Evolutionary conservation across 2,888 invertebrate genomes (phyloP).

Genomic region (Isoperla grammatica): DNA sequence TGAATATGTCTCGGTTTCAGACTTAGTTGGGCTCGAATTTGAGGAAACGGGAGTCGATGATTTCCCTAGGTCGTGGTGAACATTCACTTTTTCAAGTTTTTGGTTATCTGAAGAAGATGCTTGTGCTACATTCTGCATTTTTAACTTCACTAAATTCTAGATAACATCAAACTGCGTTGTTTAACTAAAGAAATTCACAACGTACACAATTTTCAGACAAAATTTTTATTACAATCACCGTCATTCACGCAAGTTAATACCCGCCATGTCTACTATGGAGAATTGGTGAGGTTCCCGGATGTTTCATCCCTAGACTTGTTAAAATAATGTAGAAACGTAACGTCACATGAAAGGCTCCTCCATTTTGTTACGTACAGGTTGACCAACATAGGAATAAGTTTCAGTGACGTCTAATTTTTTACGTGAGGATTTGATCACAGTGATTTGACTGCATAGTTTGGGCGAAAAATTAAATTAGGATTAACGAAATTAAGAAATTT

Average conservation of each 20-base stretch:
- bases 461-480: too few species aligned
- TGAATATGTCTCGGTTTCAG: slow-evolving; percentile 81
- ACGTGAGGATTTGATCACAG: too few species aligned
- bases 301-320: slow-evolving; percentile 42
- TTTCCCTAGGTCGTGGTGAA: slow-evolving; percentile 47
- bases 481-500: too few species aligned
- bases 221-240: slow-evolving; percentile 42
- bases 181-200: slow-evolving; percentile 39
- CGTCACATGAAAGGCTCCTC: too few species aligned
- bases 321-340: slow-evolving; percentile 9
- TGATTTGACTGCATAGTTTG: too few species aligned
- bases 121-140: slow-evolving; percentile 90
- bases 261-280: slow-evolving; percentile 81
- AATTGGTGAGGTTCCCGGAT: slow-evolving; percentile 59
- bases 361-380: slow-evolving; percentile 4
- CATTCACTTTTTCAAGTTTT: slow-evolving; percentile 75
- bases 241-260: slow-evolving; percentile 52
- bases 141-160: slow-evolving; percentile 60
- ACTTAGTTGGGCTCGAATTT: slow-evolving; percentile 75
- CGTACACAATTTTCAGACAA: slow-evolving; percentile 39
- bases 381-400: too few species aligned
- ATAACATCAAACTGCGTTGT: slow-evolving; percentile 44
- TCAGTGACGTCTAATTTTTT: too few species aligned
- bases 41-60: slow-evolving; percentile 79
- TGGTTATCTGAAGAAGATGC: slow-evolving; percentile 67